These are phyloP conservation scores for Propithecus coquereli DNA, from an alignment of 2,113 vertebrate species.

Conservation along the genomic window DNA sequence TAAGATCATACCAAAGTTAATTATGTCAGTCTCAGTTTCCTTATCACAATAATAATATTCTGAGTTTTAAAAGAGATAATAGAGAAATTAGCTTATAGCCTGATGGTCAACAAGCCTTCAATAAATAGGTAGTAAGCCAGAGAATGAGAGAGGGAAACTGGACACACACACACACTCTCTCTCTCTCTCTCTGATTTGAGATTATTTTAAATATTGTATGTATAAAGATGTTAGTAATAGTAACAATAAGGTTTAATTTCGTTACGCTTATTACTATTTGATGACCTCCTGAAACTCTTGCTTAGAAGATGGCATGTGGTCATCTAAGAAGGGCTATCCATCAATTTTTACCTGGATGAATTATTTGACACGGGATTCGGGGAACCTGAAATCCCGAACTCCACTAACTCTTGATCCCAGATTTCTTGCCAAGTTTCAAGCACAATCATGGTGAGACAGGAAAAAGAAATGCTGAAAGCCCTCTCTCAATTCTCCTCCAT, in stretches of 20 bases:
- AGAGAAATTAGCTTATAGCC: not conserved
- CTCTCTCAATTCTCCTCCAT: not conserved
- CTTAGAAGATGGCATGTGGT: not conserved
- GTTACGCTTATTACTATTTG: not conserved
- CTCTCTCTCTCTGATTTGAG: not conserved
- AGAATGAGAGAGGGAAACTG: not conserved
- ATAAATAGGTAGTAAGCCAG: not conserved
- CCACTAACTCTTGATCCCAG: not conserved
- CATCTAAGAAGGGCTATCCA: not conserved
- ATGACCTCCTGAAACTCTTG: not conserved
- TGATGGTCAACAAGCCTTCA: not conserved
- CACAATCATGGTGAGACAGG: not conserved
- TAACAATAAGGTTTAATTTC: not conserved
- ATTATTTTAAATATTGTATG: not conserved
- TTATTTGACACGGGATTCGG: not conserved
- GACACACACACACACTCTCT: fast-evolving
- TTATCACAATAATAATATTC: not conserved
- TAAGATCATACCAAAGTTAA: not conserved
- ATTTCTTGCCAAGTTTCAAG: not conserved
- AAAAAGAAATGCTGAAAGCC: not conserved
- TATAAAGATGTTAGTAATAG: not conserved
- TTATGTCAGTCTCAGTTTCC: not conserved
- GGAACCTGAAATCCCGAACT: not conserved
- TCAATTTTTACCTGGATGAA: not conserved
- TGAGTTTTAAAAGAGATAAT: not conserved